Evolutionary conservation across 2,797 vertebrate species (phyloP).

Genomic region (Botia almorhae): DNA sequence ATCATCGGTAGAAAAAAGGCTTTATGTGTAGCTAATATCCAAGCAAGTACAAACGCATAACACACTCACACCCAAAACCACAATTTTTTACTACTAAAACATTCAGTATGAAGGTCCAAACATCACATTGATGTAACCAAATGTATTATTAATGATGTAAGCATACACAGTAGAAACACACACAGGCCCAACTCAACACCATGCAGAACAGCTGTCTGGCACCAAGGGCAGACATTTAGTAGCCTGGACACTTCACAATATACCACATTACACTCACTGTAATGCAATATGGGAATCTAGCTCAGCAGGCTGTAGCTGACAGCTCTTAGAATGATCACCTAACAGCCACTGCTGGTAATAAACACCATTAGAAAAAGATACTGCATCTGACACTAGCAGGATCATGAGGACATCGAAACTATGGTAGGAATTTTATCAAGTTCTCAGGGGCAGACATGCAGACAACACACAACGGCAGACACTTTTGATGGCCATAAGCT

Average conservation of each 20-base stretch:
- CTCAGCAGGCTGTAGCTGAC: neutral
- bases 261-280: constrained; percentile 27
- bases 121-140: neutral
- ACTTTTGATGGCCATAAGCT: neutral
- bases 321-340: constrained; percentile 9
- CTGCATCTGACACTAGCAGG: neutral
- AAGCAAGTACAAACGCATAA: neutral
- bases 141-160: constrained; percentile 4
- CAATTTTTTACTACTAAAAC: neutral
- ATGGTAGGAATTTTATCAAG: constrained; percentile 21
- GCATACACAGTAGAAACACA: constrained; percentile 3
- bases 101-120: neutral
- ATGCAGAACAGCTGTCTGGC: constrained; percentile 20
- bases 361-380: neutral
- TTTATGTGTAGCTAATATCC: neutral
- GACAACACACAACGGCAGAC: neutral
- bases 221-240: neutral
- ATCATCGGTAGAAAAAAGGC: neutral
- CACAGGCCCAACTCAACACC: constrained; percentile 7
- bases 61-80: neutral
- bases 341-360: constrained; percentile 18
- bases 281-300: constrained; percentile 19
- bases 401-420: neutral
- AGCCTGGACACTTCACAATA: constrained; percentile 29
- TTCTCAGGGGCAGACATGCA: no score